These are phyloP conservation scores for Neoascia interrupta DNA, from an alignment of 2,888 invertebrate genomes.

Conservation along the genomic window DNA sequence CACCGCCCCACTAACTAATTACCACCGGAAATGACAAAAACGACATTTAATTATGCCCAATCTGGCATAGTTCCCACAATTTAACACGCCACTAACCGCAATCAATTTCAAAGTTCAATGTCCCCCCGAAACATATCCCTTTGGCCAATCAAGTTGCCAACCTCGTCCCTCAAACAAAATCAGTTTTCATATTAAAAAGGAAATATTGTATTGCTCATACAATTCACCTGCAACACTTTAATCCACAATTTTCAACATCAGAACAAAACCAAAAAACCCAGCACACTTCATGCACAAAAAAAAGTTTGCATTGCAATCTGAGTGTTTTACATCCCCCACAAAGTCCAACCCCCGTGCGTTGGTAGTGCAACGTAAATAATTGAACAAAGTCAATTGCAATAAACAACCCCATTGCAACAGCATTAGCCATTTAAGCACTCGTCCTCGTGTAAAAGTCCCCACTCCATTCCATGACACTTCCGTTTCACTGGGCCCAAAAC, in stretches of 20 bases:
- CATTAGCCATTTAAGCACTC: conserved; percentile 6
- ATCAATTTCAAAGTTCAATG: conserved; percentile 47
- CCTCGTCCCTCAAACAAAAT: conserved; percentile 1
- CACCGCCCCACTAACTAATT: too few relatives aligned
- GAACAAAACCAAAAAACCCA: conserved; percentile 14
- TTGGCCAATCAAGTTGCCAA: conserved; percentile 8
- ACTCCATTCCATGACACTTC: conserved; percentile 33
- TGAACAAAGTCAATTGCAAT: conserved; percentile 66
- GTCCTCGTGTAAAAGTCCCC: not conserved
- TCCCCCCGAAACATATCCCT: conserved; percentile 3
- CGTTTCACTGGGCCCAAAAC: conserved; percentile 8
- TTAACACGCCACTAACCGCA: conserved; percentile 47
- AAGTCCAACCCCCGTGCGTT: too few relatives aligned
- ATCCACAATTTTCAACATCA: conserved; percentile 52
- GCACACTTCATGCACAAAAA: too few relatives aligned
- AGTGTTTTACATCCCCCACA: conserved; percentile 9
- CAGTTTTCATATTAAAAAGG: not conserved
- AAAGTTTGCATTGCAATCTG: conserved; percentile 29
- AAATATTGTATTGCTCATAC: conserved; percentile 12
- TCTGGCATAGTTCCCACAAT: conserved; percentile 34
- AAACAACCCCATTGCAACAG: conserved; percentile 49
- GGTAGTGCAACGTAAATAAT: conserved; percentile 64
- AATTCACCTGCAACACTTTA: conserved; percentile 29
- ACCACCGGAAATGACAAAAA: not conserved
- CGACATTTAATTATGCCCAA: conserved; percentile 21